These are phyloP conservation scores for Diploptera punctata DNA, from an alignment of 2,888 invertebrate species.

Conservation along the genomic window DNA sequence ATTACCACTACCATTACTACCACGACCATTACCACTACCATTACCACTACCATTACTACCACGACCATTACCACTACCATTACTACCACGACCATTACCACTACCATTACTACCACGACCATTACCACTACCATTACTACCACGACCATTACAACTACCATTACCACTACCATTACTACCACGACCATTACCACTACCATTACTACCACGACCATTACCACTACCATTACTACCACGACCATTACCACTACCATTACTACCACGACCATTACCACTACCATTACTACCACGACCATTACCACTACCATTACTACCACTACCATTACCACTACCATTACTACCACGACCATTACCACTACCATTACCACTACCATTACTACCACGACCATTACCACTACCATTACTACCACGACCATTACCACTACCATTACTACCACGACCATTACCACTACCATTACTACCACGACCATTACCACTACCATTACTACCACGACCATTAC, in stretches of 20 bases:
- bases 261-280: neutral
- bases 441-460: neutral
- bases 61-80: neutral
- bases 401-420: slow-evolving; percentile 1
- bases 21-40: slow-evolving; percentile 3
- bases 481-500: neutral
- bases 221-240: neutral
- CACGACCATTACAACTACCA: too few relatives aligned
- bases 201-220: neutral
- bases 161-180: slow-evolving; percentile 5
- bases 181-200: neutral
- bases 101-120: neutral
- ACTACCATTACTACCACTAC: neutral
- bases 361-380: slow-evolving; percentile 1
- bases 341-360: neutral
- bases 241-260: neutral
- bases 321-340: neutral
- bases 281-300: neutral
- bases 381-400: neutral
- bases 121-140: too few relatives aligned
- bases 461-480: neutral
- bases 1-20: neutral
- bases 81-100: neutral
- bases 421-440: neutral
- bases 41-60: neutral